phyloP scores from a whole-genome alignment of 2,888 invertebrate species.

The Antheraea yamamai region DNA sequence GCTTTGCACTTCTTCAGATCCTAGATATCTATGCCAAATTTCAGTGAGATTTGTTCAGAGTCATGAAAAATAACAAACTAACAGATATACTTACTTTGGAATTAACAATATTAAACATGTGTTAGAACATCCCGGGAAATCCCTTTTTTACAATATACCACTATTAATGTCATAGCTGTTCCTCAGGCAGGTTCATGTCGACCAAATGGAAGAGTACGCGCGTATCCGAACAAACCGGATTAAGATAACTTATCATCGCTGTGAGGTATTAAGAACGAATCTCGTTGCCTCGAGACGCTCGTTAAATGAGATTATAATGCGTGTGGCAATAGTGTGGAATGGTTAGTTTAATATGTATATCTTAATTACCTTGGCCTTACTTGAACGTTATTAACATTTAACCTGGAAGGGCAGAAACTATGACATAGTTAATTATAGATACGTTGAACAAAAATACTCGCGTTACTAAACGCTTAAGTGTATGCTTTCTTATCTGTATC shows the following conservation, averaged over 20 bases:
- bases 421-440: neutral
- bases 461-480: neutral
- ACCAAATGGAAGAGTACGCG: neutral
- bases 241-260: conserved; percentile 9
- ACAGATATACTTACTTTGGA: too few species aligned
- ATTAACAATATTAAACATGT: neutral
- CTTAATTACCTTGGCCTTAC: neutral
- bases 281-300: neutral
- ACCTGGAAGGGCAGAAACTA: neutral
- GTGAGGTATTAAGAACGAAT: conserved; percentile 12
- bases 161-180: neutral
- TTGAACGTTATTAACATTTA: neutral
- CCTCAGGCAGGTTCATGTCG: neutral
- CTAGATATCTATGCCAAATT: too few species aligned
- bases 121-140: neutral
- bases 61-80: too few species aligned
- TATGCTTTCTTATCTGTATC: neutral
- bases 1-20: too few species aligned
- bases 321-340: conserved; percentile 7
- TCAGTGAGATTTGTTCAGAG: too few species aligned
- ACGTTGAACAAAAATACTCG: neutral
- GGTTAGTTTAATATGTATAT: neutral
- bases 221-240: conserved; percentile 10
- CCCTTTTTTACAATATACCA: neutral
- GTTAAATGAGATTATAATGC: conserved; percentile 9